Percentiles rank a stretch among this genome's conserved stretches.
These are phyloP conservation scores for Hybognathus amarus DNA, from an alignment of 2,797 vertebrate genomes.

Conservation along the genomic window DNA sequence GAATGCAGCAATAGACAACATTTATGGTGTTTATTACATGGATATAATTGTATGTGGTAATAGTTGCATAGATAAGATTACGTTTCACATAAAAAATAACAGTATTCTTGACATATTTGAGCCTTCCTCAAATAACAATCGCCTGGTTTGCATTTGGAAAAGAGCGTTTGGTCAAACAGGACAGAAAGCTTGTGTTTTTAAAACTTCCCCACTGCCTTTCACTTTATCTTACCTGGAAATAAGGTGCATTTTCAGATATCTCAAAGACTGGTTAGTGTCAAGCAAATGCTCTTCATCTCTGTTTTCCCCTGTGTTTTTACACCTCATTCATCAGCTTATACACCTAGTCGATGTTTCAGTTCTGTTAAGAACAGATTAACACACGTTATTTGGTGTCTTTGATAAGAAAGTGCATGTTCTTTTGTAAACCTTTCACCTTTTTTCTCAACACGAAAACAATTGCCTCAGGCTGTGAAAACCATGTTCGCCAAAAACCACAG, in stretches of 20 bases:
- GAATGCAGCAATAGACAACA: background rate
- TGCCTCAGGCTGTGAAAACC: conserved; percentile 2
- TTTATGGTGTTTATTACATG: background rate
- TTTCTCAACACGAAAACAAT: background rate
- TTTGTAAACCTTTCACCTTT: conserved; percentile 15
- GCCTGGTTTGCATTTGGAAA: conserved; percentile 19
- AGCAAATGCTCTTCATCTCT: conserved; percentile 8
- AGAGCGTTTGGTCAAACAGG: background rate
- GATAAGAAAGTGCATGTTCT: background rate
- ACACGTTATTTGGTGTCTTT: background rate
- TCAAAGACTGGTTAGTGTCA: conserved; percentile 14
- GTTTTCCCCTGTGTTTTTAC: background rate
- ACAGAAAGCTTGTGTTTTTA: conserved; percentile 21
- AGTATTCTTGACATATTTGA: conserved; percentile 14
- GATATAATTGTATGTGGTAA: background rate
- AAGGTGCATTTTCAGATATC: background rate
- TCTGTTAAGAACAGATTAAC: background rate
- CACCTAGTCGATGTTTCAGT: background rate
- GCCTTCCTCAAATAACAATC: conserved; percentile 15
- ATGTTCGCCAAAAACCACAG: conserved; percentile 10
- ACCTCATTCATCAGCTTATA: background rate
- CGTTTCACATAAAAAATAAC: background rate
- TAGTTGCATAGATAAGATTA: background rate
- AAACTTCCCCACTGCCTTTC: conserved; percentile 15
- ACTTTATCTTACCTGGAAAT: background rate